Base-by-base conservation (phyloP, 2,888 invertebrate genomes). In the Oligia latruncula region DNA sequence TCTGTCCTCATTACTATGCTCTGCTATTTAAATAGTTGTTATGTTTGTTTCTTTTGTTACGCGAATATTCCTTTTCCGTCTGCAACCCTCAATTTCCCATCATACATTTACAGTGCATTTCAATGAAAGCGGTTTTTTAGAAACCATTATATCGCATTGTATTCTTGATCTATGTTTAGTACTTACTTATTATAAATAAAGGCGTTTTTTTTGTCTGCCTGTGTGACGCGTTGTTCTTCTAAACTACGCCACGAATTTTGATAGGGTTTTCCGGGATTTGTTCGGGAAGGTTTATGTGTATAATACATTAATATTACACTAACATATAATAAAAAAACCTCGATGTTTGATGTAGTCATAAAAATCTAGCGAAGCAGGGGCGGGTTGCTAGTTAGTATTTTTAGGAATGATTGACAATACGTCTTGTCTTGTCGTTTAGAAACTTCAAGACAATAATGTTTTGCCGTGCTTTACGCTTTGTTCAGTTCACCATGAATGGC, bases 401-500 rank as follows among this genome's bases (percentile, higher is more conserved):
- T 70, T 66, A 71, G 65, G 68, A 81, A 82, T 66, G 68, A 74
- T 85, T 78, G 74, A 20, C 66, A 78, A 73, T 71, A 65, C 78
- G 70, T 78, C n/a, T 81, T 81, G 66, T 78, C 73, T 74, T 71
- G 77, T 78, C 76, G 64, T 86, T 88, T 78, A 86, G 87, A 85
- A 88, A 87, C 87, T 81, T 74, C 60, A 84, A 85, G 85, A 88
- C 80, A 85, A 82, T 82, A 88, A 84, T 88, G 87, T 89, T 90
- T 85, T 86, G 86, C 87, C 71, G 77, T 90, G 87, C 84, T 90
- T 87, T 83, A 88, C 89, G 90, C 86, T 87, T 88, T 80, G 88
- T 80, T 89, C 88, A 74, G 81, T 83, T 90, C 85, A 83, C 87
- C 88, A 84, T 88, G 85, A 89, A 89, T 90, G 90, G 89, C 92